Base-by-base conservation (phyloP, 2,888 invertebrate species). In the Venusia cambrica region DNA sequence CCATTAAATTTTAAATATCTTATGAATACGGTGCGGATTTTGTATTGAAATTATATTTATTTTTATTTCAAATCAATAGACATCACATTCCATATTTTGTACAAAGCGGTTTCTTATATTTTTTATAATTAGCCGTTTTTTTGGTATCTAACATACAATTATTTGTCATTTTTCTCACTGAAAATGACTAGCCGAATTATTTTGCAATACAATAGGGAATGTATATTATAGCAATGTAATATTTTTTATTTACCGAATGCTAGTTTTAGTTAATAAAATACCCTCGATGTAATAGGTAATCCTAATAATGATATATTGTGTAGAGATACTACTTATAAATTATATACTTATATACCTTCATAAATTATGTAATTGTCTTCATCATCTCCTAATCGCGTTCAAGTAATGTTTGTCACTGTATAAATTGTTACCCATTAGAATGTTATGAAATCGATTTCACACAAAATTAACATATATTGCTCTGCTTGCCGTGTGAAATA, bases 81-180 rank as follows among this genome's bases (percentile, higher is more conserved):
- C 73, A 76, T 78, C 80, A 83, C 84, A 84, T 84, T 84, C 84
- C 84, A 83, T 73, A 51, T 37, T n/a, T 67, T 79, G 74, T 81
- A 80, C 72, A 79, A 78, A 74, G 50, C 33, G 12, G 24, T 37
- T 25, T 29, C 28, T 32, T 24, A 26, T 26, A 26, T 15, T 19
- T 38, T 39, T 36, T 22, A 17, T 35, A 41, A 38, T 26, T 14
- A 30, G 18, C 17, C 22, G 11, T 22, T 3, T 14, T 19, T 6
- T 25, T 34, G 14, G 6, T 28, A 20, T 10, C n/a, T n/a, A n/a
- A n/a, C n/a, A n/a, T n/a, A n/a, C n/a, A n/a, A n/a, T 5, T 34
- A 20, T 28, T 17, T 28, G 7, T 8, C 19, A 16, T 37, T 30
- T n/a, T 24, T 25, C 29, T 5, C 5, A 18, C 11, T 29, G 18